These are phyloP conservation scores for Herminia tarsipennalis DNA, from an alignment of 2,888 invertebrate species.

Conservation along the genomic window DNA sequence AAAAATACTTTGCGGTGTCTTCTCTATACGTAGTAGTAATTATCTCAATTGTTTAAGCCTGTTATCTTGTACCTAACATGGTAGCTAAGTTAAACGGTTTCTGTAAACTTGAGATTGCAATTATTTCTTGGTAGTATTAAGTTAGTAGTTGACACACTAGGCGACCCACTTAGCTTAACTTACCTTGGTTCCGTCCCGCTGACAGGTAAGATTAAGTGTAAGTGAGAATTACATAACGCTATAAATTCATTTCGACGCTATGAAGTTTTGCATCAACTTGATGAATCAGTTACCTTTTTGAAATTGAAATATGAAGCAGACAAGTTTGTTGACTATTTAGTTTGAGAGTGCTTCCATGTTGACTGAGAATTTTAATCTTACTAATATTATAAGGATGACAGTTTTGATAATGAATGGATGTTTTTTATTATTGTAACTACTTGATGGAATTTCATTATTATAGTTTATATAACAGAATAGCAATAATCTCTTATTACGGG, in stretches of 20 bases:
- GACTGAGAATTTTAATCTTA: too few relatives aligned
- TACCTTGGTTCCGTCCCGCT: constrained; percentile 34
- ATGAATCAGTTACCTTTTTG: too few relatives aligned
- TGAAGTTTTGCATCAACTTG: constrained; percentile 26
- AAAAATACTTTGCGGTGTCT: too few relatives aligned
- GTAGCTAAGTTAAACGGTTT: constrained; percentile 48
- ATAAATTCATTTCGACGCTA: constrained; percentile 40
- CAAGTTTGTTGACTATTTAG: too few relatives aligned
- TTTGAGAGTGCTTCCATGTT: too few relatives aligned
- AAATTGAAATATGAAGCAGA: too few relatives aligned
- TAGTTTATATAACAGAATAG: too few relatives aligned
- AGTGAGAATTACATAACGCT: constrained; percentile 52
- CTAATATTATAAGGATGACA: too few relatives aligned
- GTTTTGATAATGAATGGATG: too few relatives aligned
- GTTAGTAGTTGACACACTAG: constrained; percentile 57
- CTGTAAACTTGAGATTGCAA: constrained; percentile 56
- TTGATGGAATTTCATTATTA: too few relatives aligned
- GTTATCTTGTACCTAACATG: constrained; percentile 32
- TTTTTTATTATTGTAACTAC: too few relatives aligned
- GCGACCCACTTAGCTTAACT: constrained; percentile 52
- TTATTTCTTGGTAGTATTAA: constrained; percentile 54
- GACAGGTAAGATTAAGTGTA: constrained; percentile 59
- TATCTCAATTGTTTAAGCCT: constrained; percentile 31
- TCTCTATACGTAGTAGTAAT: constrained; percentile 8
- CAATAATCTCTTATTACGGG: too few relatives aligned